Base-by-base conservation (phyloP, 2,113 vertebrate species). In the Telmatochromis sp. region DNA sequence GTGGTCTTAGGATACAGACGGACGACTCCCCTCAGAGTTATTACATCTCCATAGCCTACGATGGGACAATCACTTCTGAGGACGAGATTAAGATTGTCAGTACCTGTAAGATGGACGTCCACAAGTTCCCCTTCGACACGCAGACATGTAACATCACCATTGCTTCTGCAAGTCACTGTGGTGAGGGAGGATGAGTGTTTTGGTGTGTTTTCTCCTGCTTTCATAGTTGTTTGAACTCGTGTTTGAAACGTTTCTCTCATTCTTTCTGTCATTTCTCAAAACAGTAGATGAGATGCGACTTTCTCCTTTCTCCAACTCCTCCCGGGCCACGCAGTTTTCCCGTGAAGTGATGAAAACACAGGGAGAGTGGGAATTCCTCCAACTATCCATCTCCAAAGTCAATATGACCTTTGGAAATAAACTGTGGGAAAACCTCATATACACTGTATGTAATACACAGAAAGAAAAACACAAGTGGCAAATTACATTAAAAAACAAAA, bases 81-180 rank as follows among this genome's bases (percentile, higher is more conserved):
- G 87, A 95, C 2, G 90, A 89, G 63, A 6, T 95, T 15, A 92
- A 53, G 26, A 85, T 95, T 37, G 87, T 96, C 60, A 95, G 92
- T 91, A 94, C 93, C 84, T 96, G 95, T 15, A 78, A 89, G 40
- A 93, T 96, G 93, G 92, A 96, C 9, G 82, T 96, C 42, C 84
- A 96, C 88, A 96, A 96, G 90, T 96, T 96, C 86, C 95, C 95
- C 80, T 96, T 96, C 4, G 95, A 96, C 91, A 95, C 89, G 0
- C 95, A 96, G 91, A 87, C 58, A 15, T 96, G 95, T 68, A 94
- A 81, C 91, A 89, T 96, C 54, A 50, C 94, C 17, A 47, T 95
- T 4, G 68, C 71, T 19, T 95, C 95, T n/a, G 73, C 80, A 1
- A 9, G 80, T 4, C 82, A 94, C n/a, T n/a, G 6, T 2, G 71